A percentile compares a stretch with the other conserved stretches of the same genome.
Evolutionary conservation across 2,113 vertebrate species (phyloP).

Genomic region (Lepus timidus): DNA sequence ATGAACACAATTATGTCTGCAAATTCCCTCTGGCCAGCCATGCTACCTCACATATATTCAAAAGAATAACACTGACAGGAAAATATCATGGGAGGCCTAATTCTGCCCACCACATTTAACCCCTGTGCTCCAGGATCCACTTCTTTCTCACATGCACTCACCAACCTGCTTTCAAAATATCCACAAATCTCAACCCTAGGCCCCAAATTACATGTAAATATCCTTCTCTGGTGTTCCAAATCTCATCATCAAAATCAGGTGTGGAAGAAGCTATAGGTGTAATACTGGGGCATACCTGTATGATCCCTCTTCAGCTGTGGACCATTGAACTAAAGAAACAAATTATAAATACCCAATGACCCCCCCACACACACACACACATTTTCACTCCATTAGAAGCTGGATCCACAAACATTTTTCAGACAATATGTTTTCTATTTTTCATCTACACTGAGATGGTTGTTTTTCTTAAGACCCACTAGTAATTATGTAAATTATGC

Average conservation of each 20-base stretch:
- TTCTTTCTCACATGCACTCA: neutral
- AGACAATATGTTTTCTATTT: neutral
- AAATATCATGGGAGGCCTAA: neutral
- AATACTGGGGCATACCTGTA: neutral
- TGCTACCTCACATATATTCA: neutral
- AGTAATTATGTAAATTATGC: neutral
- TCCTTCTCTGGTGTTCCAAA: neutral
- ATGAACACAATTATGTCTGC: neutral
- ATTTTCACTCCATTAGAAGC: neutral
- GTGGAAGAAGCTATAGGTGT: neutral
- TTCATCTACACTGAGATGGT: neutral
- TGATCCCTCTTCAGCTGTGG: neutral
- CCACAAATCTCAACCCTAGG: no score
- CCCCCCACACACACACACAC: neutral
- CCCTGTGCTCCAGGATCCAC: neutral
- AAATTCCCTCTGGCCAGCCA: neutral
- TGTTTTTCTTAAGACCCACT: neutral
- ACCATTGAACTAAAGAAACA: neutral
- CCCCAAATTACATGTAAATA: neutral
- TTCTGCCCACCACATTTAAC: neutral
- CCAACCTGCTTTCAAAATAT: neutral
- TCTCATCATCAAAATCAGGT: neutral
- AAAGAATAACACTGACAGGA: neutral
- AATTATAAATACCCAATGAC: neutral
- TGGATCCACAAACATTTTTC: neutral